Percentiles rank a stretch among this genome's conserved stretches.
These are phyloP conservation scores for Cirrhinus molitorella DNA, from an alignment of 2,797 vertebrate genomes.

Conservation along the genomic window DNA sequence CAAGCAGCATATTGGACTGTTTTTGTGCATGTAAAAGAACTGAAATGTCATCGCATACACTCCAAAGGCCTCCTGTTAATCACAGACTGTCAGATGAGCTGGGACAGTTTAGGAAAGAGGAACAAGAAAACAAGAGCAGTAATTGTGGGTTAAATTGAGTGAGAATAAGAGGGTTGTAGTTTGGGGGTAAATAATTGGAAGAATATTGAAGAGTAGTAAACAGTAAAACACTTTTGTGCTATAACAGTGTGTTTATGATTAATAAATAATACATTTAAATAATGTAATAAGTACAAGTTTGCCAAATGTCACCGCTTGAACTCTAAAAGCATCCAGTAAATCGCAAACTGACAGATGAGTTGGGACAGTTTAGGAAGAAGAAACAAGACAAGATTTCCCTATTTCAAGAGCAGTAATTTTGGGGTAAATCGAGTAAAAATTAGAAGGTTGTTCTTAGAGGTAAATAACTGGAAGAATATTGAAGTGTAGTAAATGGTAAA, in stretches of 20 bases:
- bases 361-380: constrained; percentile 51
- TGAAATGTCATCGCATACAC: constrained; percentile 72
- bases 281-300: not conserved
- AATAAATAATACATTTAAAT: not conserved
- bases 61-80: constrained; percentile 76
- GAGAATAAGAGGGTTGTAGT: constrained; percentile 46
- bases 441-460: constrained; percentile 39
- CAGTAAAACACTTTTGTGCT: not conserved
- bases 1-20: not conserved
- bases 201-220: not conserved
- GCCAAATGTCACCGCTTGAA: constrained; percentile 72
- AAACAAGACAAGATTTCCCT: constrained; percentile 33
- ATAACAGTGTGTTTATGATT: not conserved
- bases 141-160: constrained; percentile 64
- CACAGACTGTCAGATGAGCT: constrained; percentile 74
- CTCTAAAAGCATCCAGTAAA: constrained; percentile 74
- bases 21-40: not conserved
- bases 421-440: constrained; percentile 65
- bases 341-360: constrained; percentile 75
- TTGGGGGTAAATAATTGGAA: constrained; percentile 7
- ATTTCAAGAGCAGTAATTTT: constrained; percentile 19
- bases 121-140: constrained; percentile 41
- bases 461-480: not conserved
- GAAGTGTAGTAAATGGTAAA: not conserved
- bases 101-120: constrained; percentile 49